A percentile compares a stretch with the other conserved stretches of the same genome.
Conservation (phyloP, 2,797 vertebrate species). For the Chelidonichthys spinosus region DNA sequence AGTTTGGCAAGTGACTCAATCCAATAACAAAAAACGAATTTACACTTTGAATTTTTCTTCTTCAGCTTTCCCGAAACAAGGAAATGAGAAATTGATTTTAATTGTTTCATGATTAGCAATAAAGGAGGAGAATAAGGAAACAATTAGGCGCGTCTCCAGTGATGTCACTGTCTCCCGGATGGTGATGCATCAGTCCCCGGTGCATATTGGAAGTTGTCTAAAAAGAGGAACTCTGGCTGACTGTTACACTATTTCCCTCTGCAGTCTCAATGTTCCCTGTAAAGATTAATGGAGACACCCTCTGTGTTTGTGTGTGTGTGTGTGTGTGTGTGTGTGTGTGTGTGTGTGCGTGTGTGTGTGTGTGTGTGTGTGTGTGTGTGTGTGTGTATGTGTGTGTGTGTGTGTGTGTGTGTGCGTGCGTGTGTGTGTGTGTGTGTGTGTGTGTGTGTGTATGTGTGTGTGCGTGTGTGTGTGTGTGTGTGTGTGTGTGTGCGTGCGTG, state of each 20-base stretch:
- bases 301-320: slow-evolving; percentile 18
- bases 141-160: slow-evolving; percentile 55
- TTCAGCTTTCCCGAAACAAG: slow-evolving; percentile 47
- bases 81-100: slow-evolving; percentile 62
- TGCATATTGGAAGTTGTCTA: slow-evolving; percentile 44
- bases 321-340: not conserved
- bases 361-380: no score
- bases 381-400: no score
- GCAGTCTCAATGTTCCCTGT: slow-evolving; percentile 39
- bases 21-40: slow-evolving; percentile 76
- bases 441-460: not conserved
- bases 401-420: no score
- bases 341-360: slow-evolving; percentile 1
- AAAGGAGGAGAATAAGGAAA: slow-evolving; percentile 31
- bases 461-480: slow-evolving; percentile 2
- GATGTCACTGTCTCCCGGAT: slow-evolving; percentile 54
- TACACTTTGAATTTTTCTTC: slow-evolving; percentile 55
- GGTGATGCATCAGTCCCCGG: slow-evolving; percentile 56
- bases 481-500: slow-evolving; percentile 7
- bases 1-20: slow-evolving; percentile 74
- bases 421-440: no score
- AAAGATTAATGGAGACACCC: slow-evolving; percentile 47
- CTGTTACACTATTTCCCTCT: slow-evolving; percentile 30
- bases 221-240: slow-evolving; percentile 59
- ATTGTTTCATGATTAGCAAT: slow-evolving; percentile 66